A percentile compares a stretch with the other conserved stretches of the same genome.
These are phyloP conservation scores for Dinomys branickii DNA, from an alignment of 2,113 vertebrate species.

Conservation along the genomic window DNA sequence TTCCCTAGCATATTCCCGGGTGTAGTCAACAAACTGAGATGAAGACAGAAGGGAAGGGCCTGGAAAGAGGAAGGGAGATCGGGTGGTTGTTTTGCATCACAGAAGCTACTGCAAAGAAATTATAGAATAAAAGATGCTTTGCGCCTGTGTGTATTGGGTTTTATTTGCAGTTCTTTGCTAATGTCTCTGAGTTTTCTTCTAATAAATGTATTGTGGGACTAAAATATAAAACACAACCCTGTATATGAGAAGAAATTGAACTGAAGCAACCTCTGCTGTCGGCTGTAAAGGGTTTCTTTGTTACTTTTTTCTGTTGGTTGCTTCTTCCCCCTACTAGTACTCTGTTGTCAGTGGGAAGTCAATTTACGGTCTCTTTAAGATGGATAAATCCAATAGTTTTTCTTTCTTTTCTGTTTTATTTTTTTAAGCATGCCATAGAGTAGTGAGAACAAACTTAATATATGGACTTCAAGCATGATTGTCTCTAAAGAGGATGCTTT, in stretches of 20 bases:
- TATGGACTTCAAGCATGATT: conserved; percentile 49
- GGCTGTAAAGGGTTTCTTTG: conserved; percentile 30
- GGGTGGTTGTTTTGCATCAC: not conserved
- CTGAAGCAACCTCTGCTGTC: not conserved
- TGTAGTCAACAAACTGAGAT: not conserved
- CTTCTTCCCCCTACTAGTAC: not conserved
- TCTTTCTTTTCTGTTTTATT: not conserved
- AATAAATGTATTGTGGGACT: not conserved
- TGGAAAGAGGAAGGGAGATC: too few species aligned
- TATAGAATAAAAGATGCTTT: not conserved
- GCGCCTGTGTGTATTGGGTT: not conserved
- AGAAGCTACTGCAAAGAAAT: not conserved
- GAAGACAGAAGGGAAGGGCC: not conserved
- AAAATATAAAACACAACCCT: conserved; percentile 31
- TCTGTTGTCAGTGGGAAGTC: not conserved
- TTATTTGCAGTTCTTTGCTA: conserved; percentile 33
- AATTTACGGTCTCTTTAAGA: conserved; percentile 67
- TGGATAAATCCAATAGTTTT: conserved; percentile 54
- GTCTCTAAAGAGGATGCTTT: conserved; percentile 72
- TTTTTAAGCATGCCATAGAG: not conserved
- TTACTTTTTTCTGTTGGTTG: not conserved
- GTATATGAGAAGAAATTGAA: conserved; percentile 22
- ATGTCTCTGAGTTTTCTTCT: conserved; percentile 46
- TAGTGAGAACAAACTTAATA: conserved; percentile 62
- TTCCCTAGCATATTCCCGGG: not conserved